Conservation (phyloP, 1,140 invertebrate species). For the Drosophila suzukii region DNA sequence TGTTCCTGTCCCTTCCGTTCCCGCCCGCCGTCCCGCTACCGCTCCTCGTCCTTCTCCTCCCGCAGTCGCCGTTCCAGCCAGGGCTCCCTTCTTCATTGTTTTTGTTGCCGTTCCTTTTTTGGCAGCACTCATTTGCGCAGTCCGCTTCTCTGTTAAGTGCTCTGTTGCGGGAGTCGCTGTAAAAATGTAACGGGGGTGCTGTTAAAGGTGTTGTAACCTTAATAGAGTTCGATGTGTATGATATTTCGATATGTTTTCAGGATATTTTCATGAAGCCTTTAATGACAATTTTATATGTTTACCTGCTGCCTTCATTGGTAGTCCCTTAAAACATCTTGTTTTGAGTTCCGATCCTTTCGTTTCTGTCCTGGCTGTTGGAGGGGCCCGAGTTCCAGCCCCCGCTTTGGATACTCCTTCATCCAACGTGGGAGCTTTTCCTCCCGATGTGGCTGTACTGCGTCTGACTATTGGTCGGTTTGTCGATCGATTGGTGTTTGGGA, state of each 20-base stretch:
- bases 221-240: too few relatives aligned
- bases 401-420: neutral
- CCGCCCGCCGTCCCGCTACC: neutral
- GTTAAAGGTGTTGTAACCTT: neutral
- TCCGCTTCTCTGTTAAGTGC: neutral
- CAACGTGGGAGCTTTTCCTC: neutral
- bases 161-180: conserved; percentile 7
- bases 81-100: neutral
- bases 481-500: neutral
- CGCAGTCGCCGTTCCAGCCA: neutral
- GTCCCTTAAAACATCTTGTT: neutral
- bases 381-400: neutral
- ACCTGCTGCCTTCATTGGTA: neutral
- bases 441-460: neutral
- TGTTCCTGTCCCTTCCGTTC: neutral
- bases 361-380: neutral
- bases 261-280: too few relatives aligned
- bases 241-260: too few relatives aligned
- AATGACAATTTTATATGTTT: neutral
- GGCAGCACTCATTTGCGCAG: neutral
- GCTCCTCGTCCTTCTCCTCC: neutral
- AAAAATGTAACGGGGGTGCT: neutral
- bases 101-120: neutral
- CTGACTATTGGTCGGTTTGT: neutral
- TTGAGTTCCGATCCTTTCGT: too few relatives aligned